Evolutionary conservation across 23 tunicate species (phyloP).

Genomic region (Halocynthia roretzi): DNA sequence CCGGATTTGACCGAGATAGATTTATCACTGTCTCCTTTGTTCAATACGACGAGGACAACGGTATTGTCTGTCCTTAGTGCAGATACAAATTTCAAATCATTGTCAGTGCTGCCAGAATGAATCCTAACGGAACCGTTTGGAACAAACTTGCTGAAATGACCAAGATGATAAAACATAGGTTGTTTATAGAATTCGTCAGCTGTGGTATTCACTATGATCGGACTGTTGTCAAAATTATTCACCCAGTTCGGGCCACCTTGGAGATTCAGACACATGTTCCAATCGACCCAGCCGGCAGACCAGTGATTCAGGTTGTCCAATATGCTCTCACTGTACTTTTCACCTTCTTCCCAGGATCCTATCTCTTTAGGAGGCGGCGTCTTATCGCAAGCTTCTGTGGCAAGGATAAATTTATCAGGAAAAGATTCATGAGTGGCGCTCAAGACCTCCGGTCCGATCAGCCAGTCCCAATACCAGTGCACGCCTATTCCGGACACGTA

Average conservation of each 20-base stretch:
- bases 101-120: conserved; percentile 14
- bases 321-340: conserved; percentile 74
- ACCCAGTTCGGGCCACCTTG: conserved; percentile 99
- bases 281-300: conserved; percentile 95
- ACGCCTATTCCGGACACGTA: conserved; percentile 90
- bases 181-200: conserved; percentile 96
- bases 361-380: conserved; percentile 40
- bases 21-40: conserved; percentile 30
- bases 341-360: conserved; percentile 85
- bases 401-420: conserved; percentile 79
- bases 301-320: conserved; percentile 81
- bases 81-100: conserved; percentile 43
- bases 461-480: conserved; percentile 97
- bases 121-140: conserved; percentile 54
- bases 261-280: conserved; percentile 88
- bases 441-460: conserved; percentile 49
- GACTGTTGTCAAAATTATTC: conserved; percentile 86
- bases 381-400: conserved; percentile 94
- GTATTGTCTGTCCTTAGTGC: conserved; percentile 31
- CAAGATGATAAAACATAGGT: conserved; percentile 96
- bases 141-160: conserved; percentile 91
- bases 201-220: conserved; percentile 71
- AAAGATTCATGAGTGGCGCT: conserved; percentile 56
- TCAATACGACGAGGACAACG: conserved; percentile 58
- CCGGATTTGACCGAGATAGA: conserved; percentile 26